phyloP scores from a whole-genome alignment of 2,797 vertebrate genomes.

The Triplophysa bombifrons region DNA sequence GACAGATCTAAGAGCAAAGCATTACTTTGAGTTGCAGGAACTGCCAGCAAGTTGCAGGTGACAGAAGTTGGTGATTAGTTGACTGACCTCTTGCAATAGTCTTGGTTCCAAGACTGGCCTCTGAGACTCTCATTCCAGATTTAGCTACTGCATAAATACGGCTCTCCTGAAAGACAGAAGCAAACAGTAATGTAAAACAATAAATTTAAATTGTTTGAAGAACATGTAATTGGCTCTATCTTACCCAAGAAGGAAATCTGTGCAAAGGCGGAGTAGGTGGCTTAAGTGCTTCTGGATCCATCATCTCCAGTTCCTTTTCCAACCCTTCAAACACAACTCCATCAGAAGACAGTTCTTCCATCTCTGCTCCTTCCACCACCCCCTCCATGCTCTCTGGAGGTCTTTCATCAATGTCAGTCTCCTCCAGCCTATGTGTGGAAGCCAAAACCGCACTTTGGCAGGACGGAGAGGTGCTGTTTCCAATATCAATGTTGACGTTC shows the following conservation, averaged over 20 bases:
- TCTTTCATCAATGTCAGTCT: slow-evolving; percentile 71
- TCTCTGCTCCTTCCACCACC: slow-evolving; percentile 64
- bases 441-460: slow-evolving; percentile 59
- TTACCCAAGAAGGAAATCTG: slow-evolving; percentile 94
- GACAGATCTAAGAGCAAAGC: slow-evolving; percentile 59
- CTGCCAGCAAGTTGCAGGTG: not conserved
- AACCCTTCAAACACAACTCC: slow-evolving; percentile 64
- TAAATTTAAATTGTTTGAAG: not conserved
- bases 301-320: slow-evolving; percentile 68
- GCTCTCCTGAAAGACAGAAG: slow-evolving; percentile 82
- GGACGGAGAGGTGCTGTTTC: slow-evolving; percentile 68
- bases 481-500: slow-evolving; percentile 76
- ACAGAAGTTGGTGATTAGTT: not conserved
- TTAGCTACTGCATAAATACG: slow-evolving; percentile 93
- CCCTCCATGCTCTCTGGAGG: slow-evolving; percentile 74
- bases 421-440: slow-evolving; percentile 80
- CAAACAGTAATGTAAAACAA: not conserved
- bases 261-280: slow-evolving; percentile 93
- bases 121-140: slow-evolving; percentile 90
- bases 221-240: slow-evolving; percentile 22
- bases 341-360: slow-evolving; percentile 53
- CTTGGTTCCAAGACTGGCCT: slow-evolving; percentile 72
- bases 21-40: slow-evolving; percentile 18
- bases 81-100: slow-evolving; percentile 78
- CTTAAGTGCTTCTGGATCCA: slow-evolving; percentile 76